Evolutionary conservation across 2,797 vertebrate genomes (phyloP).

Genomic region (Tauraco hartlaubi): DNA sequence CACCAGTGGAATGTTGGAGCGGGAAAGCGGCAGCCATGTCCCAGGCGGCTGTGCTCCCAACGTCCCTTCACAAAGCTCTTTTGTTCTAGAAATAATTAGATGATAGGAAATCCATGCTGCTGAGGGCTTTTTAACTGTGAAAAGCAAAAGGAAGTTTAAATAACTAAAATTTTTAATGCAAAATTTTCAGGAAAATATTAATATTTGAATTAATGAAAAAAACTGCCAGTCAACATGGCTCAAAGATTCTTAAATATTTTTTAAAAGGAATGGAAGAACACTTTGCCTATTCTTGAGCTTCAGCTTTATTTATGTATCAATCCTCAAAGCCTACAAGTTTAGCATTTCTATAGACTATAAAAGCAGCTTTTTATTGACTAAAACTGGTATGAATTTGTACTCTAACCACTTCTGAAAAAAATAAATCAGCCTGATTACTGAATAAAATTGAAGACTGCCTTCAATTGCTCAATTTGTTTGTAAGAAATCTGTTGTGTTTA

Average conservation of each 20-base stretch:
- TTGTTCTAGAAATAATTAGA: background rate
- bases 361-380: slow-evolving; percentile 51
- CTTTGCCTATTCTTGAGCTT: background rate
- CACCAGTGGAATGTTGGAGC: rapidly evolving
- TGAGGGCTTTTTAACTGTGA: background rate
- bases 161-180: background rate
- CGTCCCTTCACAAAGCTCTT: background rate
- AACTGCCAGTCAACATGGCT: background rate
- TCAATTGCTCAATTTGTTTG: slow-evolving; percentile 51
- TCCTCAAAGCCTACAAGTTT: slow-evolving; percentile 37
- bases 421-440: slow-evolving; percentile 50
- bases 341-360: slow-evolving; percentile 33
- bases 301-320: slow-evolving; percentile 54
- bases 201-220: slow-evolving; percentile 46
- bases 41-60: background rate
- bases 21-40: rapidly evolving
- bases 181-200: background rate
- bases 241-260: slow-evolving; percentile 28
- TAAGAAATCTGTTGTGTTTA: slow-evolving; percentile 68
- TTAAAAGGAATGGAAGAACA: background rate
- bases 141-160: background rate
- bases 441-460: slow-evolving; percentile 63
- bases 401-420: slow-evolving; percentile 1
- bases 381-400: slow-evolving; percentile 49
- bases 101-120: background rate